Conservation (phyloP, 92 coral and sea anemone genomes). For the Isaurus tuberculatus region DNA sequence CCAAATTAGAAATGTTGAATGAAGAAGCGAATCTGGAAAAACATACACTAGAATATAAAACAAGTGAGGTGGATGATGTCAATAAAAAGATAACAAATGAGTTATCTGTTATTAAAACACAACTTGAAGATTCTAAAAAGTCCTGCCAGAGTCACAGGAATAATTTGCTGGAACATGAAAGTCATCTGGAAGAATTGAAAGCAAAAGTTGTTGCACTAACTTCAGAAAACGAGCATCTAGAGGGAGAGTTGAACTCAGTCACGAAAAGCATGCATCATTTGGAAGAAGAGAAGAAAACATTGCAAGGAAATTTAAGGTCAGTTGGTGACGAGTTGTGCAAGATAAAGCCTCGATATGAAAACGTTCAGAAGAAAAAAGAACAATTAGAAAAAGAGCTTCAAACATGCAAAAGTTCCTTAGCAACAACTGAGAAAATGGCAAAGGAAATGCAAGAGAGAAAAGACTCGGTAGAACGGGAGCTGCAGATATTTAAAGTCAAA, state of each 20-base stretch:
- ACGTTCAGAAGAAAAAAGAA: constrained; percentile 77
- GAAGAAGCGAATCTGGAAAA: constrained; percentile 79
- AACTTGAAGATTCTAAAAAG: constrained; percentile 80
- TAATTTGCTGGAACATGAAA: constrained; percentile 62
- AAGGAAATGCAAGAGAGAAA: constrained; percentile 67
- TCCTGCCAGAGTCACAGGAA: constrained; percentile 57
- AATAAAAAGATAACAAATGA: constrained; percentile 80
- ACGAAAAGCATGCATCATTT: constrained; percentile 61
- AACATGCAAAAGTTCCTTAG: constrained; percentile 69
- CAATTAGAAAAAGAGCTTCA: constrained; percentile 83
- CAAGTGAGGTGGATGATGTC: constrained; percentile 70
- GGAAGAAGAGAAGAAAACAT: constrained; percentile 74
- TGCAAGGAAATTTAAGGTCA: constrained; percentile 74
- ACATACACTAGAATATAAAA: constrained; percentile 67
- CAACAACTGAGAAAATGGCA: constrained; percentile 67
- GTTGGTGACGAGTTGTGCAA: constrained; percentile 77
- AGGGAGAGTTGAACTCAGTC: constrained; percentile 62
- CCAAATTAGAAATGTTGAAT: constrained; percentile 70
- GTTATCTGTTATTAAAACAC: constrained; percentile 72
- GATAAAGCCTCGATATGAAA: constrained; percentile 82
- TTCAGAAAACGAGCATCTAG: constrained; percentile 74
- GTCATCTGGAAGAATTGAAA: constrained; percentile 68
- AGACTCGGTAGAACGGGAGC: constrained; percentile 66
- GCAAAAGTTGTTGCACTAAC: constrained; percentile 63
- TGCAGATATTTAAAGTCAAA: constrained; percentile 67